phyloP scores from a whole-genome alignment of 1,140 invertebrate species.

The Leguminivora glycinivorella region DNA sequence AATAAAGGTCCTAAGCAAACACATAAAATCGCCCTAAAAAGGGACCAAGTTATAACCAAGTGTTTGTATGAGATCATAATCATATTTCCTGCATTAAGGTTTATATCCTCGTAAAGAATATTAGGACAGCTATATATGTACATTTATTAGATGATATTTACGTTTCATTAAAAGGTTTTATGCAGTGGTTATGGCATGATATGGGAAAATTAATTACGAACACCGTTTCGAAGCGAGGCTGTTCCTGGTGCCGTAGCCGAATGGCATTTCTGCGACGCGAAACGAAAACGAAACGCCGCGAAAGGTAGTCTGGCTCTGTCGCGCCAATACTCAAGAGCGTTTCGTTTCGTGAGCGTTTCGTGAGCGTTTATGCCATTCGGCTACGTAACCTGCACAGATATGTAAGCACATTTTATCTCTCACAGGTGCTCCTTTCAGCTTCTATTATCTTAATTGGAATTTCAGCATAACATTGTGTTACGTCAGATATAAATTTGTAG shows the following conservation, averaged over 20 bases:
- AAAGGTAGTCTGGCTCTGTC: too few relatives aligned
- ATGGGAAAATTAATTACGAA: constrained; percentile 34
- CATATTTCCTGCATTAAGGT: constrained; percentile 59
- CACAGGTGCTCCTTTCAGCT: neutral
- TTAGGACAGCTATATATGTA: constrained; percentile 45
- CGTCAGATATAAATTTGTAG: neutral
- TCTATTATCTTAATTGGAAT: constrained; percentile 19
- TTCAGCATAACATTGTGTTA: constrained; percentile 11
- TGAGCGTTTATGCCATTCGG: too few relatives aligned
- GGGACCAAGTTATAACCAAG: constrained; percentile 42
- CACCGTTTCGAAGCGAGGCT: constrained; percentile 2
- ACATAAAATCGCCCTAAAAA: constrained; percentile 47
- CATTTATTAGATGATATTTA: constrained; percentile 65
- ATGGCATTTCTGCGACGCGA: too few relatives aligned
- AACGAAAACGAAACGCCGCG: too few relatives aligned
- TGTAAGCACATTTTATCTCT: neutral
- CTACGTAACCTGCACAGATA: too few relatives aligned
- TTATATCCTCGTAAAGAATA: constrained; percentile 67
- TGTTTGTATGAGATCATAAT: constrained; percentile 59
- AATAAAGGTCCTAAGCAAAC: constrained; percentile 49
- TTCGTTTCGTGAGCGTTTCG: too few relatives aligned
- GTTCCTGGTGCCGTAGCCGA: too few relatives aligned
- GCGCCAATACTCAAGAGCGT: too few relatives aligned
- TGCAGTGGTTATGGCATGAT: constrained; percentile 40
- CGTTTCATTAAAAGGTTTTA: constrained; percentile 53